Base-by-base conservation (phyloP, 2,888 invertebrate species). In the Drepana falcataria region DNA sequence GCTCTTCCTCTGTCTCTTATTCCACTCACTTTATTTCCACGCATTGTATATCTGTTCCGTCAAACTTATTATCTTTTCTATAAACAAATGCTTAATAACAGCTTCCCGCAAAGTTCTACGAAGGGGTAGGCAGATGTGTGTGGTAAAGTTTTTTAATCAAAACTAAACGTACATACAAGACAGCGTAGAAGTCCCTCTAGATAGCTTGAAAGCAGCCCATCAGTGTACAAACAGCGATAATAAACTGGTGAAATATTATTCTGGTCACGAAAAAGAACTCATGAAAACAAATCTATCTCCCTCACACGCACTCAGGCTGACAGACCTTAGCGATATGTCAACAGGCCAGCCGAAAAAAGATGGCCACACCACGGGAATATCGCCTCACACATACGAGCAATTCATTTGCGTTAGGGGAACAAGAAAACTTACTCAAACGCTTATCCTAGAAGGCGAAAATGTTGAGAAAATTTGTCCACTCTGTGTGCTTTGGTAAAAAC, bases 341-440 rank as follows among this genome's bases (percentile, higher is more conserved):
- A 51, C 51, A 51, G 6, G 51, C 35, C 51, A 51, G 33, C 40
- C 35, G 33, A 49, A 37, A 48, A 53, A 35, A 40, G 48, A 37
- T 35, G 47, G 40, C 40, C 5, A 48, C 35, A 53, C 40, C 34
- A 34, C 7, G 48, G 53, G 48, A 48, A 53, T 53, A 48, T 48
- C 40, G 40, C 51, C 51, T 33, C 40, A 34, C 40, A 40, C 64
- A 4, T 59, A 47, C 55, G 59, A 57, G 66, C 76, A 59, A 77
- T 77, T 74, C 73, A 74, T 77, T 70, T 70, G 66, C 66, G 72
- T 77, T 75, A 75, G 61, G 59, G 66, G 64, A 71, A 77, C 77
- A 77, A 66, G 72, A 57, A 67, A 77, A 77, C 63, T 65, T 73
- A 77, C 77, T 77, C 74, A 68, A 66, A 65, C 66, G 70, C 59